These are phyloP conservation scores for Galeruca laticollis DNA, from an alignment of 2,888 invertebrate species.

Conservation along the genomic window DNA sequence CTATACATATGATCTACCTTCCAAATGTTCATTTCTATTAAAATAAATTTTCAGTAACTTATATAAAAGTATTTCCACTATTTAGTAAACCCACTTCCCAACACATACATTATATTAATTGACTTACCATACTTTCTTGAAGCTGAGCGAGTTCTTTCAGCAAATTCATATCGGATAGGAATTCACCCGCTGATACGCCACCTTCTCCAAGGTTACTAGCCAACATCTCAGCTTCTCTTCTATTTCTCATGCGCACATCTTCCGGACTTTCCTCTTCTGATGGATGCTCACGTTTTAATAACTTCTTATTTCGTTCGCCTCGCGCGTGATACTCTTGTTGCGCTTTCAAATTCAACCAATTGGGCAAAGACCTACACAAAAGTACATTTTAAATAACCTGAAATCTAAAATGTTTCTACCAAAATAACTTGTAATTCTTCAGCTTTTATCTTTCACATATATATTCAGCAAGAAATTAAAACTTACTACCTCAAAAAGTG, in stretches of 20 bases:
- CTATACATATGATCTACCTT: no score
- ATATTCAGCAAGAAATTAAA: no score
- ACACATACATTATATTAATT: not conserved
- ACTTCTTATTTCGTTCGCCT: conserved; percentile 60
- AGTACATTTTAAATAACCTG: not conserved
- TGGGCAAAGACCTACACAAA: conserved; percentile 77
- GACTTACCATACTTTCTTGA: conserved; percentile 88
- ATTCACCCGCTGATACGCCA: conserved; percentile 85
- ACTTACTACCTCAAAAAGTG: no score
- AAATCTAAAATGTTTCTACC: not conserved
- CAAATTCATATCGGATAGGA: conserved; percentile 85
- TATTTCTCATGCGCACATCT: conserved; percentile 82
- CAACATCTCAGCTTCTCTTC: conserved; percentile 92
- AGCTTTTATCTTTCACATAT: no score
- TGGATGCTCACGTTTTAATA: conserved; percentile 67
- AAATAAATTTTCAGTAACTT: no score
- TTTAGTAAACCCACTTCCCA: no score
- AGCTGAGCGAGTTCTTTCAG: conserved; percentile 88
- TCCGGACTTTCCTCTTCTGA: conserved; percentile 83
- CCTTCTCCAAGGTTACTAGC: conserved; percentile 90
- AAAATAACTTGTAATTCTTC: not conserved
- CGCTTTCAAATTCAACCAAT: conserved; percentile 78
- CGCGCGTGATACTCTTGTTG: conserved; percentile 65
- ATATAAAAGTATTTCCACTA: no score
- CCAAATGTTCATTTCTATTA: no score